phyloP scores from a whole-genome alignment of 2,888 invertebrate genomes.

The Buathra laborator region DNA sequence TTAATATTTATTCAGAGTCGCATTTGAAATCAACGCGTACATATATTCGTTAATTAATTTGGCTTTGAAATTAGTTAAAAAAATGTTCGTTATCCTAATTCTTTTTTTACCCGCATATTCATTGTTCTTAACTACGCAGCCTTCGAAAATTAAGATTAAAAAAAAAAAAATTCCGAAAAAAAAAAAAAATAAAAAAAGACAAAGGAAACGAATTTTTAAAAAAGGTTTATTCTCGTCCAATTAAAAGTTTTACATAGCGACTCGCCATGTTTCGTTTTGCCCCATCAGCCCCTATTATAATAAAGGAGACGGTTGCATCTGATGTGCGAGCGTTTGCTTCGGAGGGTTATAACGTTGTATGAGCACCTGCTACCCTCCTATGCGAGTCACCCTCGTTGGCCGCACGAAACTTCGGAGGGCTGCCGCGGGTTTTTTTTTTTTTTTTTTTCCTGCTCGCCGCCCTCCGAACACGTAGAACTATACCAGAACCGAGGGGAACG shows the following conservation, averaged over 20 bases:
- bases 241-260: background rate
- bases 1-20: background rate
- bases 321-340: background rate
- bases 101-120: too few species aligned
- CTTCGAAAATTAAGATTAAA: background rate
- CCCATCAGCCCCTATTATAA: background rate
- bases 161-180: background rate
- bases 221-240: background rate
- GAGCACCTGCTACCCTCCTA: conserved; percentile 43
- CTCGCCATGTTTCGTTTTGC: background rate
- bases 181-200: background rate
- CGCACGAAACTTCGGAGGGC: conserved; percentile 25
- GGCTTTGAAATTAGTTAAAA: too few species aligned
- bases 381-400: conserved; percentile 30
- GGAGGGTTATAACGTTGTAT: background rate
- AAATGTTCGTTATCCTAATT: too few species aligned
- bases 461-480: conserved; percentile 1
- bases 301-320: background rate
- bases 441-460: background rate
- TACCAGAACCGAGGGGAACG: conserved; percentile 7
- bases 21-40: background rate
- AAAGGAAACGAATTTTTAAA: too few species aligned
- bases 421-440: conserved; percentile 7
- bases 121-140: too few species aligned
- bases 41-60: too few species aligned